Base-by-base conservation (phyloP, 1,140 invertebrate genomes). In the Lepidotrigona ventralis region DNA sequence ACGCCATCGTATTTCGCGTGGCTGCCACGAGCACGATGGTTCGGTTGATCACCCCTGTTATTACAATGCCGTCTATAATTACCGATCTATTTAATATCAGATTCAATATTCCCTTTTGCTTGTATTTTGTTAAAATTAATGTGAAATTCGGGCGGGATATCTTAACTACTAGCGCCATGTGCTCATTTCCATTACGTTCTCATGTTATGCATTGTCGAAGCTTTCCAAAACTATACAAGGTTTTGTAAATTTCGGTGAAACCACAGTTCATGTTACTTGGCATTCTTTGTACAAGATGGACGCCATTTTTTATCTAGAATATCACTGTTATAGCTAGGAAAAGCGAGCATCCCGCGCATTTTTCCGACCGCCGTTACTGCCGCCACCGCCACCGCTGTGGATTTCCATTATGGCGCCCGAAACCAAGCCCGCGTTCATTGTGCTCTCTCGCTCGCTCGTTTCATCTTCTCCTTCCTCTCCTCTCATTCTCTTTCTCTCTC, bases 261-360 rank as follows among this genome's bases (percentile, higher is more conserved):
- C 0, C 23, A 29, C n/a, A 9, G 5, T 46, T n/a, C 21, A 29
- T 53, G 26, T 84, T 54, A 54, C 12, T 23, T 23, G 53, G 63
- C 54, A 58, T 58, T 46, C 33, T 64, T 53, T 78, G 21, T 11
- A 68, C 77, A 56, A 64, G 26, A 81, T 71, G 66, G 85, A 73
- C 91, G 91, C 90, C 91, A 92, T 92, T 90, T 91, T 91, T 90
- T 88, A 81, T 81, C 53, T 80, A 78, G 26, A 53, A 81, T 66
- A 72, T 85, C 79, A 80, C 72, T 64, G 60, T 86, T 74, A 63
- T 78, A 81, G 84, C 70, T 72, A 76, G 73, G 86, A 83, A 89
- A 88, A 89, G 69, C 75, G 76, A 71, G 70, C 84, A 88, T 92
- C 91, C 92, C 92, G 92, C 91, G 91, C 91, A 91, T 92, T 92